A percentile compares a stretch with the other conserved stretches of the same genome.
These are phyloP conservation scores for Odontamblyopus rebecca DNA, from an alignment of 2,797 vertebrate species.

Conservation along the genomic window DNA sequence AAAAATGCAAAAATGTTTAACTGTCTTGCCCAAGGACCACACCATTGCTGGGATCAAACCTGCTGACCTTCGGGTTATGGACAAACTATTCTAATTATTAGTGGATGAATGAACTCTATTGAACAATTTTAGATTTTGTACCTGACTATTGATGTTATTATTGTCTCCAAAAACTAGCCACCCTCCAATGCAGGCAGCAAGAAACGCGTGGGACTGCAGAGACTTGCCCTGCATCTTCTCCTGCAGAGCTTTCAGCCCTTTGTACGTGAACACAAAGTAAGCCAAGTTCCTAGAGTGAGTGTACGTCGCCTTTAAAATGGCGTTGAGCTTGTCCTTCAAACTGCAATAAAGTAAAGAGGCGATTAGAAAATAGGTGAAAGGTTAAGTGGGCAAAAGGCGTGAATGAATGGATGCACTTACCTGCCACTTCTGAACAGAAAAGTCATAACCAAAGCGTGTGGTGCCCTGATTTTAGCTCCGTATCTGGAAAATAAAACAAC, in stretches of 20 bases:
- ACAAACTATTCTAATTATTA: no score
- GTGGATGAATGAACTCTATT: no score
- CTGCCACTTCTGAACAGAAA: slow-evolving; percentile 94
- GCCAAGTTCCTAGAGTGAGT: slow-evolving; percentile 91
- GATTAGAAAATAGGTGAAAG: slow-evolving; percentile 1
- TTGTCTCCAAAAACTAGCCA: slow-evolving; percentile 91
- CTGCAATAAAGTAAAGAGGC: slow-evolving; percentile 58
- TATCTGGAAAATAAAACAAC: slow-evolving; percentile 76
- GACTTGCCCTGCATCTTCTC: slow-evolving; percentile 83
- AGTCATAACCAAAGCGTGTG: slow-evolving; percentile 96
- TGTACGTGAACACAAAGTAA: slow-evolving; percentile 92
- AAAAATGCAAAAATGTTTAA: no score
- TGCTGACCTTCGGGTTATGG: no score
- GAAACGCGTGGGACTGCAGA: slow-evolving; percentile 87
- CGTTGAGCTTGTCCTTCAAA: slow-evolving; percentile 86
- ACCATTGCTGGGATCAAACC: no score
- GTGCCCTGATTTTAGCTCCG: slow-evolving; percentile 93
- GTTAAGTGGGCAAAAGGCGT: background rate
- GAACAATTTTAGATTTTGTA: slow-evolving; percentile 49
- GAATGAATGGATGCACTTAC: slow-evolving; percentile 64
- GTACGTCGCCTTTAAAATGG: slow-evolving; percentile 89
- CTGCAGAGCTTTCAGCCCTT: slow-evolving; percentile 85
- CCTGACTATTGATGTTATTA: slow-evolving; percentile 96
- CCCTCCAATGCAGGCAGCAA: slow-evolving; percentile 90
- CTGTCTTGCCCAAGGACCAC: no score